These are phyloP conservation scores for Brachyalestes nurse DNA, from an alignment of 2,797 vertebrate genomes.

Conservation along the genomic window DNA sequence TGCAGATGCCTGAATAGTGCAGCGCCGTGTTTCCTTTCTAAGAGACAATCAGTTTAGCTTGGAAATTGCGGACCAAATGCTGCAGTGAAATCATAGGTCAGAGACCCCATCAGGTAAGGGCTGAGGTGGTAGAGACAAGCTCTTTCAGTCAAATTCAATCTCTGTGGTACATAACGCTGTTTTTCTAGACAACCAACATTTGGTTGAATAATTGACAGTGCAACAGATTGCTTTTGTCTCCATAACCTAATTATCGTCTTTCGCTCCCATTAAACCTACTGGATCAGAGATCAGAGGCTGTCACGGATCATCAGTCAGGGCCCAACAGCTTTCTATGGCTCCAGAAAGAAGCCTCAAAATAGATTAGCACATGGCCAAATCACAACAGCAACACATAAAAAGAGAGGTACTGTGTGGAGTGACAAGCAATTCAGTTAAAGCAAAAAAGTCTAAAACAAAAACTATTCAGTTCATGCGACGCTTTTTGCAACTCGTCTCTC, in stretches of 20 bases:
- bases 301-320: conserved; percentile 52
- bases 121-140: conserved; percentile 38
- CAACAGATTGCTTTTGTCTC: conserved; percentile 64
- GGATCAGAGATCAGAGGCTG: conserved; percentile 49
- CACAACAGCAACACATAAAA: conserved; percentile 32
- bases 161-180: conserved; percentile 47
- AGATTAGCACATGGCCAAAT: conserved; percentile 52
- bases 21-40: conserved; percentile 35
- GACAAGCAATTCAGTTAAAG: conserved; percentile 41
- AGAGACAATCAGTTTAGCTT: conserved; percentile 57
- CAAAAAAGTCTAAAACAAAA: conserved; percentile 47
- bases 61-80: conserved; percentile 38
- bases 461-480: conserved; percentile 46
- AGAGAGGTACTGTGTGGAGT: conserved; percentile 38
- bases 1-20: neutral
- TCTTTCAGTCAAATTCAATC: conserved; percentile 56
- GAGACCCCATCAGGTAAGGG: conserved; percentile 58
- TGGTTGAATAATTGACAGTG: conserved; percentile 61
- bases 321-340: conserved; percentile 37
- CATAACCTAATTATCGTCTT: conserved; percentile 61
- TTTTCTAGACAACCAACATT: conserved; percentile 50
- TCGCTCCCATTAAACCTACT: conserved; percentile 56
- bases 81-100: conserved; percentile 65
- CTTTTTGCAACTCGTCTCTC: conserved; percentile 38
- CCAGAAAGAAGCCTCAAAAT: conserved; percentile 20